Conservation (phyloP, 64 coral and sea anemone species). For the Platygyra sinensis region DNA sequence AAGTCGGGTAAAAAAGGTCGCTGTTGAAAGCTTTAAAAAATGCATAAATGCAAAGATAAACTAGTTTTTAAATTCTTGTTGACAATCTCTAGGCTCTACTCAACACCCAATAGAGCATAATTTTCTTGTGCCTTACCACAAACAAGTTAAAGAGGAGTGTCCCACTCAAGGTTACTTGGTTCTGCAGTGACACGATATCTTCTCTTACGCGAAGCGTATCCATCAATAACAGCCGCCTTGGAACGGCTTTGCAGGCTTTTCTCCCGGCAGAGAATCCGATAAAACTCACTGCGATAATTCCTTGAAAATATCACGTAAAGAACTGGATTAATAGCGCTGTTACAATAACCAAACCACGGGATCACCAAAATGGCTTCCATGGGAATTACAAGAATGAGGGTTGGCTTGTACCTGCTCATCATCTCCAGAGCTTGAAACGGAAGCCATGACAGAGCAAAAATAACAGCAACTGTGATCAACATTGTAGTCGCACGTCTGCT, state of each 20-base stretch:
- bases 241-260: not conserved
- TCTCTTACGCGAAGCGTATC: too few species aligned
- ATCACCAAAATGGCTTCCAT: not conserved
- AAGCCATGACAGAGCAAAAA: conserved; percentile 69
- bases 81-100: too few species aligned
- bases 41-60: too few species aligned
- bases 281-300: conserved; percentile 74
- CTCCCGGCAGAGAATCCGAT: conserved; percentile 21
- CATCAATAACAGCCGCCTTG: not conserved
- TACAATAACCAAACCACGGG: conserved; percentile 57
- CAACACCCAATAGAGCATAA: too few species aligned
- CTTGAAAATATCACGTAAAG: conserved; percentile 65
- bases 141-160: too few species aligned
- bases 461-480: conserved; percentile 56
- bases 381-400: not conserved
- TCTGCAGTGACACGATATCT: too few species aligned
- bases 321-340: conserved; percentile 69
- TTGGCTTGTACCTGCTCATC: not conserved
- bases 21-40: too few species aligned
- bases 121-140: too few species aligned
- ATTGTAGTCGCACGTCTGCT: conserved; percentile 57
- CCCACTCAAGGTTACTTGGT: too few species aligned
- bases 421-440: conserved; percentile 50
- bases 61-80: too few species aligned
- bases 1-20: too few species aligned